Percentiles rank a stretch among this genome's conserved stretches.
Evolutionary conservation across 2,888 invertebrate genomes (phyloP).

Genomic region (Apamea sordens): DNA sequence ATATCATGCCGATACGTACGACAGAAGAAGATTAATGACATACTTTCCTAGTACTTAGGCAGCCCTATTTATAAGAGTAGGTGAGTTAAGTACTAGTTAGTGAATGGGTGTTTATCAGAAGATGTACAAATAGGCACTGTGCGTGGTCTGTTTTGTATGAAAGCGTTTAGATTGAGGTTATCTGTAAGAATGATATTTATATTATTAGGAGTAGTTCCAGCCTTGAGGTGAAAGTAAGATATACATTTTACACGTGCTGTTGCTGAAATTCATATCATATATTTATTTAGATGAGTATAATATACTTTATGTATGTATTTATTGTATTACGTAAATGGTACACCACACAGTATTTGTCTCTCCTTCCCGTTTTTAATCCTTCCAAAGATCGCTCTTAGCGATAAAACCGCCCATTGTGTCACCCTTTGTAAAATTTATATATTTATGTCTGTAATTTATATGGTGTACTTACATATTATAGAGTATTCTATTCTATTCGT

Average conservation of each 20-base stretch:
- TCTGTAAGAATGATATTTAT: conserved; percentile 36
- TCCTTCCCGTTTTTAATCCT: no score
- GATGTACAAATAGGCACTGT: conserved; percentile 39
- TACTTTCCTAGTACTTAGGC: conserved; percentile 14
- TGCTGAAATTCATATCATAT: neutral
- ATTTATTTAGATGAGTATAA: no score
- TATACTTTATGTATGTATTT: no score
- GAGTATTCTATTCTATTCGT: neutral
- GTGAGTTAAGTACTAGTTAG: conserved; percentile 14
- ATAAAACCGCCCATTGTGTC: no score
- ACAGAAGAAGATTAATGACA: conserved; percentile 35
- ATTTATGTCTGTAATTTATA: no score
- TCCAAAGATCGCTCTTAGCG: no score
- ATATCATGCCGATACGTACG: conserved; percentile 5
- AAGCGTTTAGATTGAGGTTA: conserved; percentile 52
- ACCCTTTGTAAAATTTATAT: no score
- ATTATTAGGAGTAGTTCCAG: conserved; percentile 18
- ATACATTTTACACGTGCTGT: conserved; percentile 16
- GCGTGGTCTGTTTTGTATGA: conserved; percentile 49
- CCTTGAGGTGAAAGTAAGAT: conserved; percentile 24
- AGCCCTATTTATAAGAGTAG: conserved; percentile 45
- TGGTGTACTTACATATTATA: no score
- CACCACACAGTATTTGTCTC: no score
- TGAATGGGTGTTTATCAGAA: conserved; percentile 52
- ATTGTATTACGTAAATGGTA: no score